Evolutionary conservation across 1,140 invertebrate genomes (phyloP), one percentile per base, ranked within the genome.

Genomic region (Hypothenemus hampei): DNA sequence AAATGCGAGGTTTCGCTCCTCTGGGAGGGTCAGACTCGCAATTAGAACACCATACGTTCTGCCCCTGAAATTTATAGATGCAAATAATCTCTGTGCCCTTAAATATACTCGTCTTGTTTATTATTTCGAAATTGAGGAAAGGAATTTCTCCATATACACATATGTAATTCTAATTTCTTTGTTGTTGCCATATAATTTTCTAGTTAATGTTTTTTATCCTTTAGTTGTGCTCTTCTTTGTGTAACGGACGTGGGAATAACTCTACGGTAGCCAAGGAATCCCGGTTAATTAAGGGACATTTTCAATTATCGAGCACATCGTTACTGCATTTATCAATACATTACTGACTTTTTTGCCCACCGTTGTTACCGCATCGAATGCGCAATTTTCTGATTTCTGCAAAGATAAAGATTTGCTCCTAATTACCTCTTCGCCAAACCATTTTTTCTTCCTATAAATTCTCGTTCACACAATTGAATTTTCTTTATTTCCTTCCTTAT

Each of bases 261-360:
- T 59, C 56, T 57, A 23, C 62, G 58, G 60, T 58, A 64, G 60
- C 58, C 23, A 26, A 62, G 55, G 63, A 64, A 64, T 64, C 51
- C 58, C 56, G 62, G 58, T 64, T 64, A 64, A 62, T 64, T 64
- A 64, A 61, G 51, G 57, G 54, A 53, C 61, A 60, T 62, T 62
- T 62, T 62, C 61, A 62, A 62, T 62, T 62, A 62, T 60, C 54
- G 58, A 57, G 52, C 46, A 57, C 58, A 43, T 60, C 49, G 61
- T 62, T 62, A 57, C 54, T 46, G 59, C 59, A 57, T 60, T 60
- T 57, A 60, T 57, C 59, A 53, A 60, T 60, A 60, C 59, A 53
- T 60, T 60, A 60, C 54, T 45, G 37, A 43, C 15, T 57, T 57
- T 60, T 60, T 60, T 57, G 36, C 36, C 31, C 39, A 52, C 16